Base-by-base conservation (phyloP, 53 echinoderm and acorn worm genomes). In the Hippasteria phrygiana region DNA sequence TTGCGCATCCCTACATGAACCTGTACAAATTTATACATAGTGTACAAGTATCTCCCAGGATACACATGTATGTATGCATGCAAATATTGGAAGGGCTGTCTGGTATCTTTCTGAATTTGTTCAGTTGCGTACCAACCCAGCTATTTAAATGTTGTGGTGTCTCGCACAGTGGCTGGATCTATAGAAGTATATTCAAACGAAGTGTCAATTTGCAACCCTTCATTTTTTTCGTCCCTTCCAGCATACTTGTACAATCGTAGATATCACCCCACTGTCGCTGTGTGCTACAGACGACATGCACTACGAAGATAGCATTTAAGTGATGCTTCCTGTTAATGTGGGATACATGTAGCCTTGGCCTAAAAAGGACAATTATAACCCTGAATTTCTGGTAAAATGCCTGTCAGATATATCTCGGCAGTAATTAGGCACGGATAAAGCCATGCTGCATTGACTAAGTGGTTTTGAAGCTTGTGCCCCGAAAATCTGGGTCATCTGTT, bases 401-500 rank as follows among this genome's bases (percentile, higher is more conserved):
- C 54, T 54, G 17, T 54, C 18, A 16, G 13, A 54, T 20, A 54
- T 16, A 16, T 54, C 54, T 4, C 54, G 20, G 54, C 18, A 22
- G 26, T 59, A 59, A 24, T 59, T 59, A 59, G 26, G 59, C n/a
- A 24, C 22, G 26, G 59, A 59, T 59, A 59, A 4, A 59, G 14
- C 22, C 26, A 59, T 59, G 59, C 54, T 16, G 54, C 13, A 54
- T 3, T 14, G 59, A 24, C 26, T 59, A 59, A 59, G 59, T 59
- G 59, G 59, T 59, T 59, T 26, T 24, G 59, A 18, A 59, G 8
- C 26, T 24, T 7, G 26, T 59, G 59, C 22, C 59, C 59, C 8
- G 59, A 26, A 26, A 59, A 59, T 59, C 59, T 59, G 26, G n/a
- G 59, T 59, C 59, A n/a, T n/a, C n/a, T n/a, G n/a, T n/a, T n/a